Evolutionary conservation across 2,797 vertebrate genomes (phyloP).

Genomic region (Rousettus madagascariensis): DNA sequence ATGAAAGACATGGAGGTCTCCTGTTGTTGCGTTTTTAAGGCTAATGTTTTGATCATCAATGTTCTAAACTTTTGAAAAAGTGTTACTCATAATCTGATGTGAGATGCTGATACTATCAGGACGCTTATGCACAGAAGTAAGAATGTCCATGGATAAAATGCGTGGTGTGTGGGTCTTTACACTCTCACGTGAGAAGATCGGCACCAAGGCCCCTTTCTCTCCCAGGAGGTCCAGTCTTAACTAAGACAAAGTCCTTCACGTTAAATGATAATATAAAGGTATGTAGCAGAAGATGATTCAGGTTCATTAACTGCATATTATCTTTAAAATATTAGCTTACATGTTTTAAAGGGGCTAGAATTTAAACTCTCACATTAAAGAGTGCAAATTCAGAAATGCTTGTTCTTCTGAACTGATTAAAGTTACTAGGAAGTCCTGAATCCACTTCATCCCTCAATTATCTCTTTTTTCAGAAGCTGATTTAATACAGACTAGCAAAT

Average conservation of each 20-base stretch:
- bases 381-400: background rate
- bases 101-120: background rate
- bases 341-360: background rate
- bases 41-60: background rate
- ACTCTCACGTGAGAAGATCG: background rate
- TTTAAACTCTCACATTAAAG: background rate
- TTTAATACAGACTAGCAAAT: background rate
- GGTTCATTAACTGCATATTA: background rate
- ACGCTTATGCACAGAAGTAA: background rate
- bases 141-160: background rate
- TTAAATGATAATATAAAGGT: background rate
- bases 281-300: background rate
- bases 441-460: accelerated
- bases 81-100: background rate
- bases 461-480: background rate
- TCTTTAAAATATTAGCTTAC: background rate
- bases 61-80: background rate
- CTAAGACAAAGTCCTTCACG: background rate
- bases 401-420: background rate
- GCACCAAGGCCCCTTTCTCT: background rate
- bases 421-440: background rate
- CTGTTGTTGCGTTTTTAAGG: background rate
- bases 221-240: background rate
- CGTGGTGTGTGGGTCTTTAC: accelerated
- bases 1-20: background rate